A percentile compares a stretch with the other conserved stretches of the same genome.
Conservation (phyloP, 2,797 vertebrate genomes). For the Knipowitschia caucasica region DNA sequence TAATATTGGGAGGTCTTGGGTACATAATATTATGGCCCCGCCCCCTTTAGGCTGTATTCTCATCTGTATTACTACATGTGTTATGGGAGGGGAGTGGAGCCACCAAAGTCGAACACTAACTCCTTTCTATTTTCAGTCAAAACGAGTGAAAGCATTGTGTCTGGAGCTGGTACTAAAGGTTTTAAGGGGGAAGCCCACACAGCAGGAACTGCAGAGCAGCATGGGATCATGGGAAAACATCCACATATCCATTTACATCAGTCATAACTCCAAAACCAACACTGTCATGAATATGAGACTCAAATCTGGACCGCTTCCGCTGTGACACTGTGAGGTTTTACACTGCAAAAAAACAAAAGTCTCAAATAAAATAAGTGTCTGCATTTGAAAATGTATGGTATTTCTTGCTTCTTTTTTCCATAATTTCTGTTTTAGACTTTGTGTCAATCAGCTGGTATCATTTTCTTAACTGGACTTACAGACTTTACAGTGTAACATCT, state of each 20-base stretch:
- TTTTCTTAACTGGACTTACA: not conserved
- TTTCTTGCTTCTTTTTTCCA: not conserved
- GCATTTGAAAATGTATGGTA: not conserved
- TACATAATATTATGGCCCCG: slow-evolving; percentile 39
- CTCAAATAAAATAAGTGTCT: not conserved
- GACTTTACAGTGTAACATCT: slow-evolving; percentile 21
- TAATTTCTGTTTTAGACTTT: not conserved
- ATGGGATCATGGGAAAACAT: slow-evolving; percentile 53
- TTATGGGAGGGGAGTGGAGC: slow-evolving; percentile 40
- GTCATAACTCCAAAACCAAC: slow-evolving; percentile 47
- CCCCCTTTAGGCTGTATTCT: slow-evolving; percentile 33
- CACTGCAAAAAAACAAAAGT: not conserved
- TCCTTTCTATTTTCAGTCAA: slow-evolving; percentile 35
- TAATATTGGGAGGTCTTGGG: slow-evolving; percentile 48
- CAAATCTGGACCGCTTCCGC: slow-evolving; percentile 45
- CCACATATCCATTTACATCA: slow-evolving; percentile 54
- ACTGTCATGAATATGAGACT: slow-evolving; percentile 40
- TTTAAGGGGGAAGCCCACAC: slow-evolving; percentile 65
- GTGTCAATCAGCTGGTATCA: not conserved
- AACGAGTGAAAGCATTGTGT: slow-evolving; percentile 36
- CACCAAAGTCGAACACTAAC: slow-evolving; percentile 66
- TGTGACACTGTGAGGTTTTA: slow-evolving; percentile 46
- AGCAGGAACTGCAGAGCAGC: slow-evolving; percentile 55
- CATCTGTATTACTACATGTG: slow-evolving; percentile 68
- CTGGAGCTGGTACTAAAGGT: slow-evolving; percentile 42